Evolutionary conservation across 2,797 vertebrate species (phyloP).

Genomic region (Poecilia wingei): DNA sequence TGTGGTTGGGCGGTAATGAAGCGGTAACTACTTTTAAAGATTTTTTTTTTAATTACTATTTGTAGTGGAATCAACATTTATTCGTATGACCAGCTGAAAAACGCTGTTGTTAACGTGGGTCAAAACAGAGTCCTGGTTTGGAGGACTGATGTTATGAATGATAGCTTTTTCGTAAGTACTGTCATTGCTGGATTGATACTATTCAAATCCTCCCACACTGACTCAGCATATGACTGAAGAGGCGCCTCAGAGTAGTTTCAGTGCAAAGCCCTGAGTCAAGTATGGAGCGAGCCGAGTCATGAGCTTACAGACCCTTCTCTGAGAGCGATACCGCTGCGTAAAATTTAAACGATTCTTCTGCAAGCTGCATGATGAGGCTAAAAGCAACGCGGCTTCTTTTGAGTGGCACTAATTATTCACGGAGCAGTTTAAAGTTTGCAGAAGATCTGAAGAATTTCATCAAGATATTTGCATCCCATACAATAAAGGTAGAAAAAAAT

Average conservation of each 20-base stretch:
- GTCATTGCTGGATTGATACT: constrained; percentile 54
- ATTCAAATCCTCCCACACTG: constrained; percentile 30
- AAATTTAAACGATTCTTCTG: constrained; percentile 5
- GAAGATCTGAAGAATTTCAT: neutral
- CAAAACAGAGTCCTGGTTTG: neutral
- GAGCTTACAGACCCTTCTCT: constrained; percentile 14
- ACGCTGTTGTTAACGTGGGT: neutral
- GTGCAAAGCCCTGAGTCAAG: constrained; percentile 44
- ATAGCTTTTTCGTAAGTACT: constrained; percentile 23
- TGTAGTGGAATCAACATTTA: neutral
- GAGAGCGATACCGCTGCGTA: neutral
- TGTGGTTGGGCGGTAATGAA: neutral
- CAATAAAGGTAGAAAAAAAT: neutral
- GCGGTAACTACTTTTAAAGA: neutral
- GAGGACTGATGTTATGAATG: constrained; percentile 43
- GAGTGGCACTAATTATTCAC: neutral
- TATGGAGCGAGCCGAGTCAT: constrained; percentile 18
- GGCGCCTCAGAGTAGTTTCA: constrained; percentile 52
- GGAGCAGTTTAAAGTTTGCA: neutral
- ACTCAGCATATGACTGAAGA: constrained; percentile 33
- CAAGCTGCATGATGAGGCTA: neutral
- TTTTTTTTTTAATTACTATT: neutral
- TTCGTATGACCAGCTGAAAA: neutral
- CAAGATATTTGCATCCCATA: neutral
- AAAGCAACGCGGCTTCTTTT: too few species aligned